A percentile compares a stretch with the other conserved stretches of the same genome.
These are phyloP conservation scores for Tiaroga cobitis DNA, from an alignment of 2,797 vertebrate species.

Conservation along the genomic window DNA sequence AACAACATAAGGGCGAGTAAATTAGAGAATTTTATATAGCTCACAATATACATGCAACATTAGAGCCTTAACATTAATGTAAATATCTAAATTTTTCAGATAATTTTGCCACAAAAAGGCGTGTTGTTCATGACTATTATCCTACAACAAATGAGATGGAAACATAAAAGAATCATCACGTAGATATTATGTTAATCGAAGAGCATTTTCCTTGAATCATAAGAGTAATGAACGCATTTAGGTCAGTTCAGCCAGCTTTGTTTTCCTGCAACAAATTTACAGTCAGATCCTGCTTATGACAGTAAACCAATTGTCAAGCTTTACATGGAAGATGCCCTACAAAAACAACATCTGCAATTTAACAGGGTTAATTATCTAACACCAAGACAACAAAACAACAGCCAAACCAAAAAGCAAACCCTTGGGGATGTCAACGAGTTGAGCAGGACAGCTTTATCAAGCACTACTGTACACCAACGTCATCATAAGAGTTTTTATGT, in stretches of 20 bases:
- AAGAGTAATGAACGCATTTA: neutral
- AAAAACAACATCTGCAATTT: neutral
- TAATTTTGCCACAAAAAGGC: neutral
- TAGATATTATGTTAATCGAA: neutral
- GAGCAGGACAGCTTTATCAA: conserved; percentile 3
- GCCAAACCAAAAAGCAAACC: neutral
- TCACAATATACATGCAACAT: neutral
- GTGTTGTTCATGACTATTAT: neutral
- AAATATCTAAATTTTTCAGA: neutral
- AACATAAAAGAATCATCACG: neutral
- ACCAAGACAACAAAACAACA: neutral
- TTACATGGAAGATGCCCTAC: neutral
- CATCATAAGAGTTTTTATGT: conserved; percentile 1
- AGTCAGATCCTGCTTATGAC: neutral
- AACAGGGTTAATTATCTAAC: neutral
- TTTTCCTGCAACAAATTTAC: neutral
- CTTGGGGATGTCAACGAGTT: conserved; percentile 13
- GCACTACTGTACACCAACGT: neutral
- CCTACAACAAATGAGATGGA: neutral
- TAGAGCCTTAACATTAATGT: neutral
- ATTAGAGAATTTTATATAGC: too few relatives aligned
- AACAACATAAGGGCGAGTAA: too few relatives aligned
- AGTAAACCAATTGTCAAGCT: neutral
- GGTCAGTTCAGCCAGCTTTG: neutral
- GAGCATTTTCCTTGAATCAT: neutral